Evolutionary conservation across 2,888 invertebrate species (phyloP).

Genomic region (Trissonchulus latispiculum): DNA sequence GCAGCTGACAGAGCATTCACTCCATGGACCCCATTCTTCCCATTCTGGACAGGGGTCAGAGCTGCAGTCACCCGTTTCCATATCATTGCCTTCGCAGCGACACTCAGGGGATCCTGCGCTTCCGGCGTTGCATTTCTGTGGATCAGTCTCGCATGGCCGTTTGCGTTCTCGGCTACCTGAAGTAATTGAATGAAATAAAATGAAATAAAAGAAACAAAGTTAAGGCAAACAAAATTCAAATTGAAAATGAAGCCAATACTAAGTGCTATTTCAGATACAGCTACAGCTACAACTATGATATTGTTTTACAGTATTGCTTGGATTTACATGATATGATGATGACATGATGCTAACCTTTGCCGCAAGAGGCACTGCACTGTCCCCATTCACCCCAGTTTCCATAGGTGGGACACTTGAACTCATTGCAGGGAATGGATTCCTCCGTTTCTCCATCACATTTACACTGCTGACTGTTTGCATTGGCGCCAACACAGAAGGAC

Average conservation of each 20-base stretch:
- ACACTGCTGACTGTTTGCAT: not conserved
- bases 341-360: constrained; percentile 20
- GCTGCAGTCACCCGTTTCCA: not conserved
- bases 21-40: constrained; percentile 14
- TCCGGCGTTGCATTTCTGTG: not conserved
- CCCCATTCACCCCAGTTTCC: constrained; percentile 21
- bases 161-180: not conserved
- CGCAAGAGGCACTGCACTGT: constrained; percentile 22
- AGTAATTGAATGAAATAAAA: not conserved
- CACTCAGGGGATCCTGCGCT: not conserved
- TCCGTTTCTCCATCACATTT: not conserved
- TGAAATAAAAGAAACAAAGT: not conserved
- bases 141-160: not conserved
- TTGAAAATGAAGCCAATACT: too few relatives aligned
- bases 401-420: constrained; percentile 21
- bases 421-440: not conserved
- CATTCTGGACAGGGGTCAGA: constrained; percentile 14
- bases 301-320: not conserved
- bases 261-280: too few relatives aligned
- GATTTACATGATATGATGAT: not conserved
- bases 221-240: too few relatives aligned
- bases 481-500: not conserved
- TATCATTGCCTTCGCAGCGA: not conserved
- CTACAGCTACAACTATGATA: too few relatives aligned
- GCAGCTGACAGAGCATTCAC: not conserved